A percentile compares a stretch with the other conserved stretches of the same genome.
These are phyloP conservation scores for Macheiramphus alcinus DNA, from an alignment of 2,113 vertebrate species.

Conservation along the genomic window DNA sequence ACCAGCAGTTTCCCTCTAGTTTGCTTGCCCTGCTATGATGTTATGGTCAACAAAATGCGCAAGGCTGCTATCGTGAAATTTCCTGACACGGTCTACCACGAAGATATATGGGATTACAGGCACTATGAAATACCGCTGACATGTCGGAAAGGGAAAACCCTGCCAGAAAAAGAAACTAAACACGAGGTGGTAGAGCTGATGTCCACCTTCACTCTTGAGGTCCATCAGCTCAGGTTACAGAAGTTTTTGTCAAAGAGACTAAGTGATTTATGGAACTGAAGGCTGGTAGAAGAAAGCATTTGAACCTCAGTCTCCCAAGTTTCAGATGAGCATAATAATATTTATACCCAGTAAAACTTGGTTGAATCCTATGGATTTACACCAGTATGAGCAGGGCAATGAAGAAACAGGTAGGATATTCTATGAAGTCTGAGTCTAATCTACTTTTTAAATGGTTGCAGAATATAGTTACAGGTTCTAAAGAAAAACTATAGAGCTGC, in stretches of 20 bases:
- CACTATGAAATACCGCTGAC: neutral
- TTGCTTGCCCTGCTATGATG: rapidly evolving
- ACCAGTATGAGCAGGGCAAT: neutral
- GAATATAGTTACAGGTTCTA: neutral
- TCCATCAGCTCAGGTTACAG: neutral
- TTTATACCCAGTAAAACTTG: neutral
- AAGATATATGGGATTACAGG: neutral
- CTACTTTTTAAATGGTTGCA: neutral
- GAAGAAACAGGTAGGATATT: neutral
- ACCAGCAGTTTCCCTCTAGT: neutral
- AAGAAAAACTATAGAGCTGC: neutral
- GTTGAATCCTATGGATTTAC: neutral
- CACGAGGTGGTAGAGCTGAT: neutral
- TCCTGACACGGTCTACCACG: rapidly evolving
- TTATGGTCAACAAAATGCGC: neutral
- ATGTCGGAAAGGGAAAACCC: neutral
- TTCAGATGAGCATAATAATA: neutral
- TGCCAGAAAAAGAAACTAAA: neutral
- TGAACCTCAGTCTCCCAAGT: neutral
- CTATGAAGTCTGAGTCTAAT: neutral
- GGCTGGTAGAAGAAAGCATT: neutral
- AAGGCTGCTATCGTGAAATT: neutral
- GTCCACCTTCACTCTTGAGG: neutral
- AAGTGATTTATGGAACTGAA: neutral
- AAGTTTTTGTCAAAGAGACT: neutral